Percentiles rank a stretch among this genome's conserved stretches.
These are phyloP conservation scores for Drosophila quadrilineata DNA, from an alignment of 1,140 invertebrate genomes.

Conservation along the genomic window DNA sequence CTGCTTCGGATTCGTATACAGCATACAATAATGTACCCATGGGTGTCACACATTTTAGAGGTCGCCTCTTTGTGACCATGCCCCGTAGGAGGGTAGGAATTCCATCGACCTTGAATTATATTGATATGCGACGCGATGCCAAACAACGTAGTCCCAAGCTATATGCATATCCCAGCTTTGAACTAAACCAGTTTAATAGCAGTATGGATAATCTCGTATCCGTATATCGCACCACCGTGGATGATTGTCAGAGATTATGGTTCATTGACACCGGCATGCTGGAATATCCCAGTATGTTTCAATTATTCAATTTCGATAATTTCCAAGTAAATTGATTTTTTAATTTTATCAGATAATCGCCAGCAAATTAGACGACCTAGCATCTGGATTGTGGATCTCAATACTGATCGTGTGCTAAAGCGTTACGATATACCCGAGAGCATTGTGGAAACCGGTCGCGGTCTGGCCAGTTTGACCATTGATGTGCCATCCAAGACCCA, in stretches of 20 bases:
- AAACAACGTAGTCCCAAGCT: slow-evolving; percentile 82
- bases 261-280: slow-evolving; percentile 86
- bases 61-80: slow-evolving; percentile 88
- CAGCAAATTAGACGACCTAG: slow-evolving; percentile 84
- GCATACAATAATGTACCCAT: slow-evolving; percentile 88
- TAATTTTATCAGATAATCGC: slow-evolving; percentile 80
- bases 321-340: neutral
- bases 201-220: slow-evolving; percentile 82
- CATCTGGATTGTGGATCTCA: slow-evolving; percentile 86
- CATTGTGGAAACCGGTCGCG: slow-evolving; percentile 74
- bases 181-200: slow-evolving; percentile 83
- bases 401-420: slow-evolving; percentile 81
- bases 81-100: slow-evolving; percentile 86
- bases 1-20: slow-evolving; percentile 45
- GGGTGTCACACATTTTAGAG: slow-evolving; percentile 85
- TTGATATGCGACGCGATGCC: slow-evolving; percentile 82
- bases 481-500: slow-evolving; percentile 83
- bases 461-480: slow-evolving; percentile 85
- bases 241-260: slow-evolving; percentile 88
- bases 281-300: slow-evolving; percentile 65
- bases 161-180: slow-evolving; percentile 85
- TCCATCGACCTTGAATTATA: slow-evolving; percentile 87
- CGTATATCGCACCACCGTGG: slow-evolving; percentile 86
- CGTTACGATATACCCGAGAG: slow-evolving; percentile 70
- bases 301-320: neutral